Evolutionary conservation across 2,888 invertebrate species (phyloP).

Genomic region (Plebejus anna): DNA sequence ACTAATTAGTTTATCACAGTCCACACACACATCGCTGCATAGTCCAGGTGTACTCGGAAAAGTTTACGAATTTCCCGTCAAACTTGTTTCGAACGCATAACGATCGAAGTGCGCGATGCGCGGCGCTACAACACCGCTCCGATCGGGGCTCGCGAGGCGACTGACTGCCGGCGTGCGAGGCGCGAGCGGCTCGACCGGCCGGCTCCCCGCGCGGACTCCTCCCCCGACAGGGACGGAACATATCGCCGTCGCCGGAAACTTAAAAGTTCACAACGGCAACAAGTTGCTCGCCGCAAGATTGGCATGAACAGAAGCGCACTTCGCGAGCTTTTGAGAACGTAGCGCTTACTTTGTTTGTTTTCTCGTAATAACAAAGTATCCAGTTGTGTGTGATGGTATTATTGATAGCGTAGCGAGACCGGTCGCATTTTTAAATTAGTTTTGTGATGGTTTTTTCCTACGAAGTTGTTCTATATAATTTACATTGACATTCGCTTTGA

Average conservation of each 20-base stretch:
- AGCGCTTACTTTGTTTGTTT: slow-evolving; percentile 76
- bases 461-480: neutral
- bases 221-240: slow-evolving; percentile 67
- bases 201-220: slow-evolving; percentile 71
- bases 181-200: slow-evolving; percentile 70
- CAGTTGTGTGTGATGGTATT: slow-evolving; percentile 29
- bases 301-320: slow-evolving; percentile 79
- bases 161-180: slow-evolving; percentile 63
- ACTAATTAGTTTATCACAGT: slow-evolving; percentile 73
- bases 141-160: slow-evolving; percentile 56
- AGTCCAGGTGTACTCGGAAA: slow-evolving; percentile 69
- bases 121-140: slow-evolving; percentile 52
- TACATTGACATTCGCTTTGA: neutral
- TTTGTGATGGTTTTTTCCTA: slow-evolving; percentile 6
- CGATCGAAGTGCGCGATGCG: slow-evolving; percentile 57
- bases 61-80: slow-evolving; percentile 77
- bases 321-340: slow-evolving; percentile 78
- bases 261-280: slow-evolving; percentile 77
- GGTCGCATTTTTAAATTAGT: slow-evolving; percentile 30
- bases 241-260: slow-evolving; percentile 56
- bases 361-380: slow-evolving; percentile 72
- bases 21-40: slow-evolving; percentile 71
- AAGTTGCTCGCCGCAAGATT: slow-evolving; percentile 77
- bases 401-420: slow-evolving; percentile 50
- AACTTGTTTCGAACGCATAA: slow-evolving; percentile 78